Evolutionary conservation across 2,113 vertebrate species (phyloP).

Genomic region (Pollimyrus isidori): DNA sequence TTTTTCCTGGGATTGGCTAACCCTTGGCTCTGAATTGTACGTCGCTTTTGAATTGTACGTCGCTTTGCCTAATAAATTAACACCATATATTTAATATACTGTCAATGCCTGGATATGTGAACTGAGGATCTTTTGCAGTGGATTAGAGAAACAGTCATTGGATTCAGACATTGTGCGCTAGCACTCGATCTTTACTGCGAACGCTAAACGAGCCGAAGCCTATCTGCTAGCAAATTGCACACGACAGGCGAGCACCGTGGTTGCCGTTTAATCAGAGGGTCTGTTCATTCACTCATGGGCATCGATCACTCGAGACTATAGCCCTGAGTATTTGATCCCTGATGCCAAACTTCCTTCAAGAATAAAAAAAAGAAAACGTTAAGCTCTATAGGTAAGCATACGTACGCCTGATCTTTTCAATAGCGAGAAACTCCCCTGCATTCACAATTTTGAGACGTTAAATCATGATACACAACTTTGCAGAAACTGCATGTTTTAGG

Average conservation of each 20-base stretch:
- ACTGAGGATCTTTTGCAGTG: not conserved
- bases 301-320: too few species aligned
- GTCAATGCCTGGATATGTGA: not conserved
- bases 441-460: not conserved
- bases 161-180: not conserved
- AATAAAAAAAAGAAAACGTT: too few species aligned
- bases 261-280: not conserved
- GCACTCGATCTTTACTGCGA: not conserved
- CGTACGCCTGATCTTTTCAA: too few species aligned
- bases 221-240: not conserved
- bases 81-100: not conserved
- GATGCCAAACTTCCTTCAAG: too few species aligned
- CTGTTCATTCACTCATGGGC: not conserved
- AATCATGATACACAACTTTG: not conserved
- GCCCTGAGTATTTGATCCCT: too few species aligned
- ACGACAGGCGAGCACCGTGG: not conserved
- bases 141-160: not conserved
- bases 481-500: not conserved
- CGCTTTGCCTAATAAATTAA: not conserved
- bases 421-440: too few species aligned
- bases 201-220: not conserved
- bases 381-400: too few species aligned
- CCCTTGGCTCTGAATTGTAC: not conserved
- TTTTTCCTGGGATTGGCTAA: not conserved
- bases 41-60: not conserved